Evolutionary conservation across 2,113 vertebrate genomes (phyloP).

Genomic region (Labeo rohita): DNA sequence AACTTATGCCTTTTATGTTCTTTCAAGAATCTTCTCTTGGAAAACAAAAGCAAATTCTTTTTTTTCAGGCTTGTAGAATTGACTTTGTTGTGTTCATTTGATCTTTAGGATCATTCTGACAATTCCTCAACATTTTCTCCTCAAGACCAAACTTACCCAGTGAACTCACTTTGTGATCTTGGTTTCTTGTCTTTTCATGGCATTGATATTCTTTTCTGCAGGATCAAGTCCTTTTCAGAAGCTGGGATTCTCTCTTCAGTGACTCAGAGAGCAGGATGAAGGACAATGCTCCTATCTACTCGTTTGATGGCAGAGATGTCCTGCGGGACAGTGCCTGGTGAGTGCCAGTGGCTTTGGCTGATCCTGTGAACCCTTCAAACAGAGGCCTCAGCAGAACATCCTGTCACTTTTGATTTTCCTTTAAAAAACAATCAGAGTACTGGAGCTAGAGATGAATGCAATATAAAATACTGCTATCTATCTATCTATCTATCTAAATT

Average conservation of each 20-base stretch:
- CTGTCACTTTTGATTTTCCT: background rate
- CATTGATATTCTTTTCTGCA: conserved; percentile 60
- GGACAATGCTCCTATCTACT: conserved; percentile 81
- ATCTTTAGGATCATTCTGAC: background rate
- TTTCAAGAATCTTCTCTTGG: too few species aligned
- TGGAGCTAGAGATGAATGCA: background rate
- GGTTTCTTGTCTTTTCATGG: background rate
- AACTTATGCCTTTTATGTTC: background rate
- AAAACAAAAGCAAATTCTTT: too few species aligned
- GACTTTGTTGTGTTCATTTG: background rate
- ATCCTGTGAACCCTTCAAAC: background rate
- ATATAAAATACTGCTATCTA: background rate
- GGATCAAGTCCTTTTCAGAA: conserved; percentile 91
- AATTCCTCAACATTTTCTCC: background rate
- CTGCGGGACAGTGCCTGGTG: conserved; percentile 86
- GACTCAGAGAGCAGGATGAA: conserved; percentile 77
- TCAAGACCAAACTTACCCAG: background rate
- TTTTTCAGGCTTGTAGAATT: background rate
- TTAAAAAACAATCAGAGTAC: background rate
- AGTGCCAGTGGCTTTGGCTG: conserved; percentile 51
- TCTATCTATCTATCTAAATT: background rate
- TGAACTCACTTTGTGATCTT: background rate
- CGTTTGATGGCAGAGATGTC: conserved; percentile 89
- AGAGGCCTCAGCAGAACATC: background rate
- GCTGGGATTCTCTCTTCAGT: conserved; percentile 88